Base-by-base conservation (phyloP, 92 coral and sea anemone species). In the Porites cylindrica region DNA sequence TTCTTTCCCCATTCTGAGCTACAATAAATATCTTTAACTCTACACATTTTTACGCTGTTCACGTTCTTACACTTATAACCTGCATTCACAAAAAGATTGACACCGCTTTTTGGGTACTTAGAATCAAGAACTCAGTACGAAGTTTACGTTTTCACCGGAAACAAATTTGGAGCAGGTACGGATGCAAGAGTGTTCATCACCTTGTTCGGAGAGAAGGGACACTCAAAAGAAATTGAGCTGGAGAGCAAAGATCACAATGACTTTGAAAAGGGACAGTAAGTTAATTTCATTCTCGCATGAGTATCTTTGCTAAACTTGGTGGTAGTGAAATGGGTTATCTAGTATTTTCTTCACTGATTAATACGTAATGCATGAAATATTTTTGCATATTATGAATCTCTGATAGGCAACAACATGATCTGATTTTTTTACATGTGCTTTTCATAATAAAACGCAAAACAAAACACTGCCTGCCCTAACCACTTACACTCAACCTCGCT, bases 231-330 rank as follows among this genome's bases (percentile, higher is more conserved):
- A 63, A 76, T 90, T 67, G 96, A 92, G 65, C 93, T 97, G 70
- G 94, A 97, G 29, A 93, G 93, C 80, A 93, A 89, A 51, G 89
- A 88, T 23, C 84, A 82, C 54, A 93, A 96, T 85, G 97, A 95
- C 85, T 97, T 97, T 91, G 99, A 97, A 88, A 90, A 96, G 76
- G 96, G 96, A 80, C 94, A 93, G 99, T 97, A 85, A 95, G 98
- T 94, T 17, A 10, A 7, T 11, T 5, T 6, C 10, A 61, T 79
- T 9, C 29, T 6, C 8, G 24, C 19, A 6, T 13, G 17, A 6
- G 7, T 7, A 32, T 19, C 18, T 3, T 6, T 52, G 23, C 21
- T 56, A 8, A 56, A 56, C 4, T 56, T 56, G 61, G 16, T 6
- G 16, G 61, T 56, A 14, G 13, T 10, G 61, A 56, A 56, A 56